Evolutionary conservation across 2,888 invertebrate genomes (phyloP).

Genomic region (Coecobrya sp.): DNA sequence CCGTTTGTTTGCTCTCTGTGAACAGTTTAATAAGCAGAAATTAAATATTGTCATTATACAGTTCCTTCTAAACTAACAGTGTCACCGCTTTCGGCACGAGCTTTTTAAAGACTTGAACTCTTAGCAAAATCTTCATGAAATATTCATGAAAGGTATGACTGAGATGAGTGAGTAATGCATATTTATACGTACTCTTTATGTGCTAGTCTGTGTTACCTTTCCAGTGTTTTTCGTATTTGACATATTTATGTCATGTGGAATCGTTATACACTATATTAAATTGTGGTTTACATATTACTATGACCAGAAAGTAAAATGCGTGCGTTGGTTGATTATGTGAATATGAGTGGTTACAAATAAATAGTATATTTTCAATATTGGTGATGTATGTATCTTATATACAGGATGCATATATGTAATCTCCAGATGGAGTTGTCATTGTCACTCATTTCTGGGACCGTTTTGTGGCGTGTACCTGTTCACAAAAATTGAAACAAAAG

Average conservation of each 20-base stretch:
- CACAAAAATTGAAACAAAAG: slow-evolving; percentile 63
- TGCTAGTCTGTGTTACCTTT: slow-evolving; percentile 37
- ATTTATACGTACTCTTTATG: slow-evolving; percentile 23
- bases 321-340: background rate
- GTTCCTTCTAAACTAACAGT: slow-evolving; percentile 43
- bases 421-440: slow-evolving; percentile 1
- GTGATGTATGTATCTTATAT: background rate
- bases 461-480: slow-evolving; percentile 62
- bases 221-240: slow-evolving; percentile 47
- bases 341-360: too few species aligned
- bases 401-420: background rate
- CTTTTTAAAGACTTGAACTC: slow-evolving; percentile 70
- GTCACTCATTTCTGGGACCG: slow-evolving; percentile 12
- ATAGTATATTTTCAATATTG: too few species aligned
- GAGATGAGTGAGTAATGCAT: slow-evolving; percentile 49
- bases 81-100: slow-evolving; percentile 31
- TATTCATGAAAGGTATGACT: slow-evolving; percentile 65
- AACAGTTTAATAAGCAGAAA: background rate
- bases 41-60: background rate
- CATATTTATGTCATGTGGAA: slow-evolving; percentile 2
- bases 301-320: background rate
- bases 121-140: slow-evolving; percentile 61
- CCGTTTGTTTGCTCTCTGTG: background rate
- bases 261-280: background rate
- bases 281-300: background rate